A percentile compares a stretch with the other conserved stretches of the same genome.
phyloP scores from a whole-genome alignment of 2,888 invertebrate species.

The Brachycybe producta region DNA sequence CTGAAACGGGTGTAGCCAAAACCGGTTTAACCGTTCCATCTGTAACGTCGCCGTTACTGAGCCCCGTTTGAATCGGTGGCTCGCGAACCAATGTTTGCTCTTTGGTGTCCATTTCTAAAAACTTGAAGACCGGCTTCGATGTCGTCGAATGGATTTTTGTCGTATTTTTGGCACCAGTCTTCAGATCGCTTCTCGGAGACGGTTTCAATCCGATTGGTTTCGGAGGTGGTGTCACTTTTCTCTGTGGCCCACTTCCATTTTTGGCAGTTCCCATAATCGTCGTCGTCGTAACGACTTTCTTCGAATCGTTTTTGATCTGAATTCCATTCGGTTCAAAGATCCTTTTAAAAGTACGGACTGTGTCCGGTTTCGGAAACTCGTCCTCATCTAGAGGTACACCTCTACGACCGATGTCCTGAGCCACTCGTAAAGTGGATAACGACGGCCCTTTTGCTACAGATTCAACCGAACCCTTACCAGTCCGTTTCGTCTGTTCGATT shows the following conservation, averaged over 20 bases:
- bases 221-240: background rate
- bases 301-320: background rate
- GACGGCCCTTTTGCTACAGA: background rate
- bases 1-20: no score
- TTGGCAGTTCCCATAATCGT: background rate
- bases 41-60: no score
- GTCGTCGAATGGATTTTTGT: no score
- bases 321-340: conserved; percentile 25
- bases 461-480: background rate
- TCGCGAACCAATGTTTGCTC: no score
- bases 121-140: no score
- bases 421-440: background rate
- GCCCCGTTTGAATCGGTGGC: no score
- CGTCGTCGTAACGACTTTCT: no score
- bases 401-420: background rate
- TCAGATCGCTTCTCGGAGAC: no score
- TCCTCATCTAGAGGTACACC: conserved; percentile 16
- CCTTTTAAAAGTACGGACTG: conserved; percentile 27
- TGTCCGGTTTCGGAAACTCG: conserved; percentile 32
- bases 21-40: no score
- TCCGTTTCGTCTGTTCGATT: conserved; percentile 12
- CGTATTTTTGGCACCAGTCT: no score
- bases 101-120: no score
- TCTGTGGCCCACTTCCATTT: background rate
- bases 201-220: background rate